These are phyloP conservation scores for Hemicordylus capensis DNA, from an alignment of 2,113 vertebrate species.

Conservation along the genomic window DNA sequence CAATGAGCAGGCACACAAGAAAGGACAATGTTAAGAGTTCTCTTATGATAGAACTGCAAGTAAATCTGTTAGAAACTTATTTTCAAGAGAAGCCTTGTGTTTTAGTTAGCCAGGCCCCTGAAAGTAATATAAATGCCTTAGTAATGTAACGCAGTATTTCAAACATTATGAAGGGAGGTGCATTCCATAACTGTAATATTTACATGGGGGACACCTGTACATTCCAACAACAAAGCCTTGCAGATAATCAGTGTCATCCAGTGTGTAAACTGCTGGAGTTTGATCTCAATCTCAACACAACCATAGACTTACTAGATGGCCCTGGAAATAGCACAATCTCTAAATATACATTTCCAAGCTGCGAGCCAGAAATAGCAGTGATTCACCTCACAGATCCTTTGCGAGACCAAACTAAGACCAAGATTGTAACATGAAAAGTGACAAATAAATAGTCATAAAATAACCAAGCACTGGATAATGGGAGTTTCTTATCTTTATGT, in stretches of 20 bases:
- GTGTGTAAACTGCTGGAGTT: neutral
- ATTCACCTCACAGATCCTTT: neutral
- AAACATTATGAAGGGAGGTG: neutral
- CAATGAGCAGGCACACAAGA: neutral
- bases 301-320: neutral
- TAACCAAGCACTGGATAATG: neutral
- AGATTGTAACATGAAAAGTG: neutral
- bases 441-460: neutral
- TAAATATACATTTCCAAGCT: neutral
- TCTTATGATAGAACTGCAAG: conserved; percentile 2
- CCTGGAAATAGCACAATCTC: neutral
- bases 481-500: neutral
- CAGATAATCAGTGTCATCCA: neutral
- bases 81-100: conserved; percentile 7
- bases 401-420: neutral
- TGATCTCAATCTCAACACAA: neutral
- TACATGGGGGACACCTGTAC: no score
- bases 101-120: neutral
- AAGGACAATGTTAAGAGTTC: neutral
- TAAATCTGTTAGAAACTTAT: conserved; percentile 18
- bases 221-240: neutral
- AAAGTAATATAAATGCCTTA: neutral
- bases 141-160: no score
- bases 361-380: neutral
- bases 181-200: neutral